Evolutionary conservation across 2,888 invertebrate genomes (phyloP), one percentile per base, ranked within the genome.

Genomic region (Mythimna lalbum): DNA sequence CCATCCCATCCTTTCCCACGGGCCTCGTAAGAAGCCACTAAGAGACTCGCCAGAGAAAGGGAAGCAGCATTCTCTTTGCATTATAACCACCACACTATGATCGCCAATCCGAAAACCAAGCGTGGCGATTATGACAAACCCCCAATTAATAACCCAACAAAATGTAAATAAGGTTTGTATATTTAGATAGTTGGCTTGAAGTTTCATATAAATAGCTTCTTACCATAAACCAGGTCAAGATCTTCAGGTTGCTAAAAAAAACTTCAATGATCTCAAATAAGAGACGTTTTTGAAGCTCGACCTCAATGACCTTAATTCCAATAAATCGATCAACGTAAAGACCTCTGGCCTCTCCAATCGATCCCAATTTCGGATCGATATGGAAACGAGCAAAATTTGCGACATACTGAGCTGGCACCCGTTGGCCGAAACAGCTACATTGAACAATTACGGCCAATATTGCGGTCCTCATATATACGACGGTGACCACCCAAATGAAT

Each of bases 391-490:
- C 73, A 68, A 79, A 85, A 56, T 78, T 79, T 71, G 70, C 76
- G 59, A 61, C 76, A 53, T 61, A 69, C 60, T 57, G 59, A 59
- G 64, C 72, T 55, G 67, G 69, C 79, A 69, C 81, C 69, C 82
- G 78, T 73, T 50, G 55, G 77, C 88, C 89, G 83, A 90, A 92
- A 91, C 87, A 67, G 68, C 76, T 87, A 91, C 87, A 93, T 92
- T 92, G 91, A 92, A 89, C 93, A 93, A 94, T 94, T 94, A 93
- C 91, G 89, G 85, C 88, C 93, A 93, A 93, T 94, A 91, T 92
- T 86, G 87, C 86, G 85, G 81, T 87, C 86, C 85, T 82, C 88
- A 86, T 88, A 90, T 89, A 78, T 36, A 68, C 59, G 59, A 57
- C 57, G 64, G 31, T 63, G 57, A 39, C 82, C 74, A 83, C 56